Base-by-base conservation (phyloP, 2,888 invertebrate genomes). In the Stratiomys singularior region DNA sequence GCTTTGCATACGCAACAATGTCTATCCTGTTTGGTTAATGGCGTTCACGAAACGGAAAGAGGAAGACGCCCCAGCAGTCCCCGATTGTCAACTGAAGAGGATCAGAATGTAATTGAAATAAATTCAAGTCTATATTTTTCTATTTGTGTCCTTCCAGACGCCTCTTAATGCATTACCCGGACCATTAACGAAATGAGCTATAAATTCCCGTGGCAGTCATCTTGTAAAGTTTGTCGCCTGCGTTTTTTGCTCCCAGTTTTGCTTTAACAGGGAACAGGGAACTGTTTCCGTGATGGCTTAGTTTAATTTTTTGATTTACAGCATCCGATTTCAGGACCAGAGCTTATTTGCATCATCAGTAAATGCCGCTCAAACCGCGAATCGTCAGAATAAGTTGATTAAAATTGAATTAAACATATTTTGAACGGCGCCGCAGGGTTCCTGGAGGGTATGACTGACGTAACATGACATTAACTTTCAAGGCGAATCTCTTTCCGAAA, bases 81-180 rank as follows among this genome's bases (percentile, higher is more conserved):
- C 28, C 56, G 27, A 71, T 30, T 23, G 66, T 44, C 44, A 66
- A 37, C 66, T 76, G 76, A 15, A 76, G 79, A 76, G 79, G 79
- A 79, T 79, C 77, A 79, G 79, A 77, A 79, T 78, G 78, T 79
- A 79, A 79, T 79, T 79, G 79, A 79, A 79, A 78, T 79, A 79
- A 79, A 79, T 79, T 79, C 76, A 76, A 71, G 69, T 79, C 77
- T 78, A 79, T 79, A 79, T 76, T 78, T 79, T 67, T 77, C 74
- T 64, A 72, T 79, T 77, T 37, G 37, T 79, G 76, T 79, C 76
- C 76, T 78, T 77, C 60, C 58, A 27, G 71, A 76, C 63, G 76
- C 74, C 69, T 79, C 77, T 78, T 79, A 79, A 79, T 79, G 76
- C 56, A 72, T 66, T 66, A 37, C 44, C 15, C 66, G 37, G 56